These are phyloP conservation scores for Bovichtus variegatus DNA, from an alignment of 2,797 vertebrate species.

Conservation along the genomic window DNA sequence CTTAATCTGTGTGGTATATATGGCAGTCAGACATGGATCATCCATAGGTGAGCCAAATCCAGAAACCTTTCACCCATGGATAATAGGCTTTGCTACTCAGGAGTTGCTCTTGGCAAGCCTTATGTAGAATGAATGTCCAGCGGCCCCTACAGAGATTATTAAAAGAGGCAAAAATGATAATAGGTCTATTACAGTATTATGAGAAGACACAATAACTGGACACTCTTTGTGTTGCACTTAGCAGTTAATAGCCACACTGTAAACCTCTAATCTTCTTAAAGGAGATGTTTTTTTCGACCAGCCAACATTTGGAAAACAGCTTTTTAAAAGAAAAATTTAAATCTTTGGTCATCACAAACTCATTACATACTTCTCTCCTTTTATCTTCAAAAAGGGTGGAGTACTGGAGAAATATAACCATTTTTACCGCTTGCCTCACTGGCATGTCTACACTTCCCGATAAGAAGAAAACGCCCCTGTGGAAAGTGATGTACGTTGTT, in stretches of 20 bases:
- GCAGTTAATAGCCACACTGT: background rate
- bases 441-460: constrained; percentile 34
- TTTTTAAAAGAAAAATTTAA: background rate
- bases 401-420: constrained; percentile 36
- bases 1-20: background rate
- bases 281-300: background rate
- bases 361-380: constrained; percentile 24
- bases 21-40: constrained; percentile 37
- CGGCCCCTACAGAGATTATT: constrained; percentile 52
- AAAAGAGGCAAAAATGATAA: constrained; percentile 42
- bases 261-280: constrained; percentile 1
- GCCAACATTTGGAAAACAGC: background rate
- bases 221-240: constrained; percentile 30
- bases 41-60: constrained; percentile 64
- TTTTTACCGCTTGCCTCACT: constrained; percentile 51
- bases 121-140: constrained; percentile 46
- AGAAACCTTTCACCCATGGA: constrained; percentile 65
- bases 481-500: constrained; percentile 23
- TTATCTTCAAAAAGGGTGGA: constrained; percentile 56
- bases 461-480: constrained; percentile 52
- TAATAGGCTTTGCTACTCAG: constrained; percentile 71
- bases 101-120: constrained; percentile 54
- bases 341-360: constrained; percentile 18
- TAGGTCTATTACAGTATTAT: constrained; percentile 30
- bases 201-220: constrained; percentile 18